Conservation (phyloP, 2,888 invertebrate genomes). For the Globia sparganii region DNA sequence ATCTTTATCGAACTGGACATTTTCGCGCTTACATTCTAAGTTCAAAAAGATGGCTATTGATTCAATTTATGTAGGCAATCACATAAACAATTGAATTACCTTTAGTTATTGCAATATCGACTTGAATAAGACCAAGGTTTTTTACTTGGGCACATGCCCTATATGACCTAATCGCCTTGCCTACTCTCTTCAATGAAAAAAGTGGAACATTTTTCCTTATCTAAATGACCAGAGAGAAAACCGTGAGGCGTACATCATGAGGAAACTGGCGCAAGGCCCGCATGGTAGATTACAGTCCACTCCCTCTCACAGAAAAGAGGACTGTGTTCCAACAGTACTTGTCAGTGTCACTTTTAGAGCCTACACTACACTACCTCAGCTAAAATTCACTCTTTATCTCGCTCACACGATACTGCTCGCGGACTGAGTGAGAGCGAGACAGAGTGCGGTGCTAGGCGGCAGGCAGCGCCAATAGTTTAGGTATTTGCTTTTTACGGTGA, state of each 20-base stretch:
- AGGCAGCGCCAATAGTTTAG: no score
- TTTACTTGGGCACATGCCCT: neutral
- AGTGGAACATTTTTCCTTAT: conserved; percentile 3
- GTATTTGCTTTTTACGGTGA: no score
- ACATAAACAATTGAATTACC: neutral
- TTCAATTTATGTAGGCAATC: neutral
- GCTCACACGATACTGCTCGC: no score
- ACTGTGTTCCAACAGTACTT: neutral
- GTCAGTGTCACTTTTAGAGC: no score
- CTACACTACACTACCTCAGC: no score
- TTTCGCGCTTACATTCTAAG: neutral
- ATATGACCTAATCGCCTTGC: neutral
- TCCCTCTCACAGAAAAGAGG: neutral
- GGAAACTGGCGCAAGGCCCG: neutral
- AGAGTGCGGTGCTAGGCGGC: no score
- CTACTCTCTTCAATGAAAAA: conserved; percentile 12
- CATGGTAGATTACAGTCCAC: neutral
- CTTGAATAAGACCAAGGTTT: neutral
- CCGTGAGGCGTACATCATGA: neutral
- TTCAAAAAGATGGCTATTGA: neutral
- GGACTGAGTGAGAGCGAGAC: no score
- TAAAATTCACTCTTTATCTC: no score
- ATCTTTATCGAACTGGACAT: neutral
- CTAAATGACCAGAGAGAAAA: conserved; percentile 31
- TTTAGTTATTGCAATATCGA: neutral